These are phyloP conservation scores for Anarhynchus alexandrinus DNA, from an alignment of 2,113 vertebrate genomes.

Conservation along the genomic window DNA sequence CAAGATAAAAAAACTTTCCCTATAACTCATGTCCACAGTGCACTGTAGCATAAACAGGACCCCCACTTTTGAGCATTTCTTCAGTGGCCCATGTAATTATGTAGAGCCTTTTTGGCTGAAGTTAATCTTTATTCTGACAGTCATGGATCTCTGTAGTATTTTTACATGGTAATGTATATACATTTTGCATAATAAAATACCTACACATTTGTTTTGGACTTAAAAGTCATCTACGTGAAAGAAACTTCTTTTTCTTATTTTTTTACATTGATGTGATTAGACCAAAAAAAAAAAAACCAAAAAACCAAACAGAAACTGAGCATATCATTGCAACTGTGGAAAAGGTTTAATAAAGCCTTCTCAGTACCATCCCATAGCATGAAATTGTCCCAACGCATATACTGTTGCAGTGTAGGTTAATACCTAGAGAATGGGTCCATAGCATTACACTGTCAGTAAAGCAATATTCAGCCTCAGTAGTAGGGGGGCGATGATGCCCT, in stretches of 20 bases:
- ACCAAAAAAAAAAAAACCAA: not conserved
- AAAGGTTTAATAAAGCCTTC: not conserved
- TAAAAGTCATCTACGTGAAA: not conserved
- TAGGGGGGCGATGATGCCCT: not conserved
- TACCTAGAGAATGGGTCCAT: not conserved
- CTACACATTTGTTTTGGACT: not conserved
- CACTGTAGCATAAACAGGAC: not conserved
- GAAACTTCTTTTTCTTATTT: not conserved
- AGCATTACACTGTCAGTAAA: not conserved
- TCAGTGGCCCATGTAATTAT: not conserved
- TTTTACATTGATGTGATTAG: not conserved
- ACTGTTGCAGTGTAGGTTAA: not conserved
- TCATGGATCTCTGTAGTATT: not conserved
- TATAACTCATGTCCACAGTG: not conserved
- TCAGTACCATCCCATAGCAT: not conserved
- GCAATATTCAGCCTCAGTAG: not conserved
- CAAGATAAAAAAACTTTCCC: not conserved
- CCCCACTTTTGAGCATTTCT: not conserved
- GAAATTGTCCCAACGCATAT: not conserved
- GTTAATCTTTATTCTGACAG: not conserved
- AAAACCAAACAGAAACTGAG: not conserved
- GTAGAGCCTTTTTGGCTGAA: not conserved
- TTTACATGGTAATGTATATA: not conserved
- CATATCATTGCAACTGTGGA: not conserved
- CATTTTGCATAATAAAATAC: not conserved